Evolutionary conservation across 2,888 invertebrate species (phyloP), one percentile per base, ranked within the genome.

Genomic region (Apocheima hispidaria): DNA sequence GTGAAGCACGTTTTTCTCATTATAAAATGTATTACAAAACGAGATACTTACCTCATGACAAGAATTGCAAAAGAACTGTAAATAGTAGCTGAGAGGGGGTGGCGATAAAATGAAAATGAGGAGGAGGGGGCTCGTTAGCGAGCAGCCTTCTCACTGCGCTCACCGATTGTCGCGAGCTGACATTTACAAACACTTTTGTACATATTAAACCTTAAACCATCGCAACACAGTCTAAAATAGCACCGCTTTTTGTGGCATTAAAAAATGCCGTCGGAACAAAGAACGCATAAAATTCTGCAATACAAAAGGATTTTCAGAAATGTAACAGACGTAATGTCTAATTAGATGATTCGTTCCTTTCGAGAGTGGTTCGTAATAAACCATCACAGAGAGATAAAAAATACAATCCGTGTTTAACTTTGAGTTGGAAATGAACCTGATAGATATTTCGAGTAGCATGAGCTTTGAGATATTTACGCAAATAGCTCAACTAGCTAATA

Each of bases 241-340:
- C 23, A 14, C 49, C 54, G 7, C 58, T 53, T 26, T 21, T 49
- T 9, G 41, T 33, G 33, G 56, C 65, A 70, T 78, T 81, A 79
- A 78, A 86, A 86, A 87, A 84, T 77, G 75, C 80, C 79, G 78
- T 73, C 77, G 79, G 78, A 83, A 89, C 87, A 90, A 88, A 87
- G 87, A 87, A 86, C 84, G 84, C 83, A 87, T 88, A 88, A 88
- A 90, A 87, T 83, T 86, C 80, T 86, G 84, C 86, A 86, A 81
- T 86, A 88, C 90, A 90, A 89, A n/a, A 90, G 89, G 87, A 87
- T 84, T 90, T 88, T 86, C 84, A 84, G 85, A 87, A 85, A 85
- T 85, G 85, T 88, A 79, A 87, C 85, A 86, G 86, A 87, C 86
- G 84, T 87, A 86, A 89, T 87, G 84, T 83, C 86, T 90, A 90